These are phyloP conservation scores for Ariolimax columbianus DNA, from an alignment of 2,888 invertebrate genomes.

Conservation along the genomic window DNA sequence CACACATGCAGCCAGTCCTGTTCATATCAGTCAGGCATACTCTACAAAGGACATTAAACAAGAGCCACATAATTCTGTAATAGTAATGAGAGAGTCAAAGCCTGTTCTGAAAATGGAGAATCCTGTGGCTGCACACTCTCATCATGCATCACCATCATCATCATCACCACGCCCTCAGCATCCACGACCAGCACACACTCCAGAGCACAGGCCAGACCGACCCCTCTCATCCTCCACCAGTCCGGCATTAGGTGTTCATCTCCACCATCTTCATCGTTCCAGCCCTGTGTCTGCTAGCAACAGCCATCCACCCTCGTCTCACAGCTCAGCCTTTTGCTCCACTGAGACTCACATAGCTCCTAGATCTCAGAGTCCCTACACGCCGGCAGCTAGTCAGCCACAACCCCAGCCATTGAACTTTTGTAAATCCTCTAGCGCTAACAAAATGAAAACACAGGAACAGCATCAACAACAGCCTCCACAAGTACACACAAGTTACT, in stretches of 20 bases:
- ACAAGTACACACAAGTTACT: conserved; percentile 52
- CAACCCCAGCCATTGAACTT: conserved; percentile 74
- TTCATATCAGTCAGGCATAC: conserved; percentile 60
- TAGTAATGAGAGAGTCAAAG: conserved; percentile 71
- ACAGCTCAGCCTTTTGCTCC: conserved; percentile 62
- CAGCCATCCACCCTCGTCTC: conserved; percentile 56
- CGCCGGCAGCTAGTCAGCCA: conserved; percentile 65
- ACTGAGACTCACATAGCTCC: conserved; percentile 57
- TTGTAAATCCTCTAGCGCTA: conserved; percentile 61
- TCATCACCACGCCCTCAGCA: conserved; percentile 67
- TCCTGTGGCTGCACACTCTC: conserved; percentile 55
- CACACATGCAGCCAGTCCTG: conserved; percentile 41
- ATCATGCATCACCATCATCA: conserved; percentile 57
- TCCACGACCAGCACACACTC: conserved; percentile 70
- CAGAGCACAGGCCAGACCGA: conserved; percentile 61
- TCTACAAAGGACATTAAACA: conserved; percentile 64
- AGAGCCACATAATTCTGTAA: conserved; percentile 72
- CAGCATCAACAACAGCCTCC: conserved; percentile 45
- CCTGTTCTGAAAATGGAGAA: conserved; percentile 53
- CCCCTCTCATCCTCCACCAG: conserved; percentile 61
- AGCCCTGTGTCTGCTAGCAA: conserved; percentile 55
- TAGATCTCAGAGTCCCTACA: conserved; percentile 72
- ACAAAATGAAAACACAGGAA: conserved; percentile 34
- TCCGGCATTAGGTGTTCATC: conserved; percentile 62
- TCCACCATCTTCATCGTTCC: conserved; percentile 61